Percentiles rank a stretch among this genome's conserved stretches.
Evolutionary conservation across 2,113 vertebrate genomes (phyloP).

Genomic region (Ptilonorhynchus violaceus): DNA sequence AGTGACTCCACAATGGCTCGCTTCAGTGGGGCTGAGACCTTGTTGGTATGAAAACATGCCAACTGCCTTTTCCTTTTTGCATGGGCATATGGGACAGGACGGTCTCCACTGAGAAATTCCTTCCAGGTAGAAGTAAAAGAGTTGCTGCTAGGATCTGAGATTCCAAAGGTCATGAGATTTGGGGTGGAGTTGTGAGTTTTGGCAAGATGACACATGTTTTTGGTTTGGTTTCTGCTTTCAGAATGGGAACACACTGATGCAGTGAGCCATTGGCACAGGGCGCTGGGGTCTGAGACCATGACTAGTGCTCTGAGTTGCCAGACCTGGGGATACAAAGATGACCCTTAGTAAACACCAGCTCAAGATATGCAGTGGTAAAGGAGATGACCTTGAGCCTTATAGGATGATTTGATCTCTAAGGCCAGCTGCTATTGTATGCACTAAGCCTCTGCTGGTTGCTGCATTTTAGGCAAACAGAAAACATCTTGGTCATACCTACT

Average conservation of each 20-base stretch:
- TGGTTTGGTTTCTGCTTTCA: conserved; percentile 8
- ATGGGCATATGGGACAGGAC: neutral
- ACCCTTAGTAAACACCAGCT: neutral
- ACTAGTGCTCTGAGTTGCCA: neutral
- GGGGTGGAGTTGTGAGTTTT: neutral
- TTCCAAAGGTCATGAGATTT: neutral
- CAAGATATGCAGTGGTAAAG: neutral
- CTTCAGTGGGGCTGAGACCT: neutral
- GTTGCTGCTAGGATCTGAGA: neutral
- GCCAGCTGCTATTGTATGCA: neutral
- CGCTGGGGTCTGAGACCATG: neutral
- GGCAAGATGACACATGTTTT: neutral
- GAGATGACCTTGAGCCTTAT: neutral
- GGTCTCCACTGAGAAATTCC: neutral
- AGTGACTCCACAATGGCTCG: conserved; percentile 17
- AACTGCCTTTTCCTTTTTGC: neutral
- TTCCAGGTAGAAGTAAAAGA: neutral
- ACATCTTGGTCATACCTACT: neutral
- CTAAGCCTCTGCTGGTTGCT: neutral
- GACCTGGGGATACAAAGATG: neutral
- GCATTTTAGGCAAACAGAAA: neutral
- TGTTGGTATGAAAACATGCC: neutral
- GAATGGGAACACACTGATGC: neutral
- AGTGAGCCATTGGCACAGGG: neutral
- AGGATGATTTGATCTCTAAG: neutral